Conservation (phyloP, 1,140 invertebrate genomes). For the Calliphora vicina region DNA sequence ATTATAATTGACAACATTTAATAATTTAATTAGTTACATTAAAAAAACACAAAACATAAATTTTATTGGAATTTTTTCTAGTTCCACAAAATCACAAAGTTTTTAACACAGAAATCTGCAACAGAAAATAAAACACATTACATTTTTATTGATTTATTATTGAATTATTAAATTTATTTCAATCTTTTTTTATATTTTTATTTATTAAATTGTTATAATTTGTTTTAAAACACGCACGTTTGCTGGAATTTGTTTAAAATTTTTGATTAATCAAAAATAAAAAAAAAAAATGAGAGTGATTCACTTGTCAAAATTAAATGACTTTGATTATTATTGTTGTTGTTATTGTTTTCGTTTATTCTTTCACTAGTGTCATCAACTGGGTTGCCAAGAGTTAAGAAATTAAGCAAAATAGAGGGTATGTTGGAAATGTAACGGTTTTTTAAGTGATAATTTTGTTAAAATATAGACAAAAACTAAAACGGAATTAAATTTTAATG, state of each 20-base stretch:
- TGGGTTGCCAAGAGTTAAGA: neutral
- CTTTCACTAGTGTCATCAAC: neutral
- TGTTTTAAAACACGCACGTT: neutral
- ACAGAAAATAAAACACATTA: neutral
- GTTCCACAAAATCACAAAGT: neutral
- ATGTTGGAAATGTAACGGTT: neutral
- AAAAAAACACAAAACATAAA: neutral
- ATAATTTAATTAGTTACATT: neutral
- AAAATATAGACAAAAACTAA: too few species aligned
- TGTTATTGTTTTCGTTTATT: neutral
- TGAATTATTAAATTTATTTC: neutral
- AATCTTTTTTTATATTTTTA: neutral
- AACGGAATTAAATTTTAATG: too few species aligned
- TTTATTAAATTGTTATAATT: neutral
- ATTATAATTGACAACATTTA: neutral
- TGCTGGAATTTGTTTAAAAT: neutral
- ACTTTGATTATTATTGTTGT: neutral
- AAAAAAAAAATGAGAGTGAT: neutral
- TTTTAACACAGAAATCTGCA: neutral
- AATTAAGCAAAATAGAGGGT: neutral
- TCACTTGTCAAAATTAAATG: neutral
- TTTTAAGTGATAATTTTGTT: neutral
- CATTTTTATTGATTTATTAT: neutral
- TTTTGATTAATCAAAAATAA: neutral
- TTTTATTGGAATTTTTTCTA: neutral